phyloP scores from a whole-genome alignment of 2,797 vertebrate species.

The Mus spretus region DNA sequence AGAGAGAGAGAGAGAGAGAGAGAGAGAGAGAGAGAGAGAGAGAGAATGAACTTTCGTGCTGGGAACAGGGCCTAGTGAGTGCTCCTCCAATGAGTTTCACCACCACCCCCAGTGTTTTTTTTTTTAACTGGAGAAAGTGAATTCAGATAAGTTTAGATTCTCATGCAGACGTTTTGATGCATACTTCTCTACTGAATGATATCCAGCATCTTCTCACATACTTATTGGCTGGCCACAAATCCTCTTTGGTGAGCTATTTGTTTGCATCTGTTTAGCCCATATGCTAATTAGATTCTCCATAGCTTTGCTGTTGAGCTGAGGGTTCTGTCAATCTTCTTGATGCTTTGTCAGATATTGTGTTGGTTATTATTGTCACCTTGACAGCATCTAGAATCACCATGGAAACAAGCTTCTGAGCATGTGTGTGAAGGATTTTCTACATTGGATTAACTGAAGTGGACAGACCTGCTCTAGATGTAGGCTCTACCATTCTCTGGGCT shows the following conservation, averaged over 20 bases:
- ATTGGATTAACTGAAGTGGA: neutral
- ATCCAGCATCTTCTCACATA: neutral
- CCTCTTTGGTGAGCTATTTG: neutral
- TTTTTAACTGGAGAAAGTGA: slow-evolving; percentile 50
- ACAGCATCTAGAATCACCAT: neutral
- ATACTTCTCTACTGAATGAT: slow-evolving; percentile 37
- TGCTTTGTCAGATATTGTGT: neutral
- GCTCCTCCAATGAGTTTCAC: neutral
- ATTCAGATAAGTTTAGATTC: neutral
- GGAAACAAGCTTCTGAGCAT: neutral
- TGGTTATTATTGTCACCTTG: neutral
- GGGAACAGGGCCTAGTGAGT: neutral
- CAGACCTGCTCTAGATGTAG: neutral
- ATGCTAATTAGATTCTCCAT: slow-evolving; percentile 20
- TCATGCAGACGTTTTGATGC: slow-evolving; percentile 15
- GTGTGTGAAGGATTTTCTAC: neutral
- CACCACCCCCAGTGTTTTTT: neutral
- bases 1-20: too few relatives aligned
- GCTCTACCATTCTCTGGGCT: neutral
- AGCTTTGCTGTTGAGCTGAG: slow-evolving; percentile 25
- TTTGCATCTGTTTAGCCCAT: slow-evolving; percentile 48
- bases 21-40: too few relatives aligned
- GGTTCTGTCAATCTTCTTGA: neutral
- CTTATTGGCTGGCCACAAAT: neutral
- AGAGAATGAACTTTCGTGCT: too few relatives aligned